Percentiles rank a stretch among this genome's conserved stretches.
These are phyloP conservation scores for Poecilobothrus nobilitatus DNA, from an alignment of 2,888 invertebrate species.

Conservation along the genomic window DNA sequence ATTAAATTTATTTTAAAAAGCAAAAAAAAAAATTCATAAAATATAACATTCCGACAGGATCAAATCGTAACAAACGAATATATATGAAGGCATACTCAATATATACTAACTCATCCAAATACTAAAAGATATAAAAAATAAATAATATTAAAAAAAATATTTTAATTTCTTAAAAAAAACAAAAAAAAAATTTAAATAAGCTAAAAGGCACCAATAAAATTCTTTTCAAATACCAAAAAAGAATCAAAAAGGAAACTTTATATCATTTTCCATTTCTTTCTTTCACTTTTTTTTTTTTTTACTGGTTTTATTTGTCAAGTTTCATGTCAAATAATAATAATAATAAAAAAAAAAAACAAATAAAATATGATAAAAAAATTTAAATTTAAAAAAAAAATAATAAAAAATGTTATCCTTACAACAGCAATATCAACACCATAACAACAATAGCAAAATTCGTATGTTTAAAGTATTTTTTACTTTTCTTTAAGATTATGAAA, in stretches of 20 bases:
- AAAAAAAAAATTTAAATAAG: neutral
- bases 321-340: neutral
- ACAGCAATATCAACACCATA: too few relatives aligned
- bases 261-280: neutral
- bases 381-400: neutral
- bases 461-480: too few relatives aligned
- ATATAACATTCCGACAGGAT: too few relatives aligned
- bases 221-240: neutral
- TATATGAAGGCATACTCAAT: too few relatives aligned
- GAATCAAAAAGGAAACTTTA: neutral
- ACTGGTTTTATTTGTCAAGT: slow-evolving; percentile 2
- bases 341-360: neutral
- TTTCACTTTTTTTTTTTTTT: neutral
- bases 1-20: too few relatives aligned
- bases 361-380: neutral
- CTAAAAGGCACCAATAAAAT: neutral
- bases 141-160: neutral
- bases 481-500: too few relatives aligned
- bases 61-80: too few relatives aligned
- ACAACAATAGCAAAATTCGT: too few relatives aligned
- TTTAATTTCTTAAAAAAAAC: neutral
- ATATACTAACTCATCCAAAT: too few relatives aligned
- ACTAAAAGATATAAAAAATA: too few relatives aligned
- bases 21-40: too few relatives aligned
- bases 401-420: neutral